These are phyloP conservation scores for Parazoanthus swiftii DNA, from an alignment of 92 coral and sea anemone genomes.

Conservation along the genomic window DNA sequence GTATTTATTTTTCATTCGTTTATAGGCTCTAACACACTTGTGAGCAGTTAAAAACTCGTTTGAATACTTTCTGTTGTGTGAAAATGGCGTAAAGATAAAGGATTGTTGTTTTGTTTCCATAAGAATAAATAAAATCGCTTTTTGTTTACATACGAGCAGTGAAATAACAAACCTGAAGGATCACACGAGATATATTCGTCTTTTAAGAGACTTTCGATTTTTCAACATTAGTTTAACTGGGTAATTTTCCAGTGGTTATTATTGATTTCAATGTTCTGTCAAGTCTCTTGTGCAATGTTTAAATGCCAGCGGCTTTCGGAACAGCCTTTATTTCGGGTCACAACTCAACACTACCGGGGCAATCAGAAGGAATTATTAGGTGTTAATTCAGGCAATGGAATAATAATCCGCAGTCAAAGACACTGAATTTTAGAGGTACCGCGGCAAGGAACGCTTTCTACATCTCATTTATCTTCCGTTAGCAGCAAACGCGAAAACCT, in stretches of 20 bases:
- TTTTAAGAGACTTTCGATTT: slow-evolving; percentile 7
- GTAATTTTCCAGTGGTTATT: background rate
- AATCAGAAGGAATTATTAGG: slow-evolving; percentile 53
- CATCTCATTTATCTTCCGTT: slow-evolving; percentile 42
- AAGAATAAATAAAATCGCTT: slow-evolving; percentile 72
- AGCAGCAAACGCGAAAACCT: slow-evolving; percentile 18
- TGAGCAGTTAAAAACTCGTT: background rate
- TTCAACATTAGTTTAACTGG: background rate
- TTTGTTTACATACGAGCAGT: slow-evolving; percentile 68
- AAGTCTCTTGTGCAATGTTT: background rate
- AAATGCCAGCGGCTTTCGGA: slow-evolving; percentile 7
- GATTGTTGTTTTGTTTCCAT: slow-evolving; percentile 43
- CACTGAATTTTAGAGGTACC: slow-evolving; percentile 40
- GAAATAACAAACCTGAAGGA: slow-evolving; percentile 39
- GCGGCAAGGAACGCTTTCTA: slow-evolving; percentile 17
- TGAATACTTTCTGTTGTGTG: slow-evolving; percentile 11
- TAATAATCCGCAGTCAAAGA: slow-evolving; percentile 45
- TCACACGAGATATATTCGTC: slow-evolving; percentile 10
- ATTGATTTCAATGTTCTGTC: background rate
- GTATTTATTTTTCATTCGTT: background rate
- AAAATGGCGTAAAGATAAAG: slow-evolving; percentile 36
- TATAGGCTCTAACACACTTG: background rate
- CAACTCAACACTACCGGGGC: slow-evolving; percentile 36
- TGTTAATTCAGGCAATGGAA: slow-evolving; percentile 49
- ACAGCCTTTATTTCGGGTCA: slow-evolving; percentile 10